Evolutionary conservation across 2,113 vertebrate genomes (phyloP), one percentile per base, ranked within the genome.

Genomic region (Melanostigma gelatinosum): DNA sequence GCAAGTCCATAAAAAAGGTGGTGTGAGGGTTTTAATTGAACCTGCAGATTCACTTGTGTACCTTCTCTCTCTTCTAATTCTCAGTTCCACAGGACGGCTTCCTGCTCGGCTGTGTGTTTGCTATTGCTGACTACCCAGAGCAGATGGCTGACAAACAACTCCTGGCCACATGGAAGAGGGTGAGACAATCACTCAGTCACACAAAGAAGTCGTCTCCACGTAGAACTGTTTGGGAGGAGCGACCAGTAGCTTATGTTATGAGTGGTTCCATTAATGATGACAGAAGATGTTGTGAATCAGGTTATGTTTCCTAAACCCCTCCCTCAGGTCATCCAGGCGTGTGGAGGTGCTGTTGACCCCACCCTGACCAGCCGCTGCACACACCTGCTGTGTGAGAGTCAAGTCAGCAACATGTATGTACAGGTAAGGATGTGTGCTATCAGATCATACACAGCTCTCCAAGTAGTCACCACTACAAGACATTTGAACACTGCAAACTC

Each of bases 61-160:
- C 24, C 24, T 24, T 24, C 24, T 24, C 24, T 24, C 13, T 75
- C 0, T 75, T 27, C 0, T 38, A 6, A 12, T 32, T 8, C 68
- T 62, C 83, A 99, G 98, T 99, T 94, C 98, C 98, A 70, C 96
- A 96, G 85, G 98, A 98, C 0, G 95, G 95, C 91, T 99, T 98
- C 87, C 88, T 99, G 13, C 82, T 98, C 64, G 97, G 98, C 61
- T 99, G 98, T 79, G 96, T 99, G 68, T 99, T 99, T 88, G 97
- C 96, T 29, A 94, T 99, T 50, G 97, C 97, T 16, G 98, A 99
- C 93, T 99, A 99, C 72, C 98, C 97, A 1, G 98, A 99, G 44
- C 98, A 99, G 92, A 99, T 99, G 96, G 96, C 97, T 63, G 98
- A 99, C 91, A 99, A 98, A 75, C 98, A 99, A 85, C 95, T 99